Evolutionary conservation across 1,140 invertebrate genomes (phyloP).

Genomic region (Druon quercuslanigerum): DNA sequence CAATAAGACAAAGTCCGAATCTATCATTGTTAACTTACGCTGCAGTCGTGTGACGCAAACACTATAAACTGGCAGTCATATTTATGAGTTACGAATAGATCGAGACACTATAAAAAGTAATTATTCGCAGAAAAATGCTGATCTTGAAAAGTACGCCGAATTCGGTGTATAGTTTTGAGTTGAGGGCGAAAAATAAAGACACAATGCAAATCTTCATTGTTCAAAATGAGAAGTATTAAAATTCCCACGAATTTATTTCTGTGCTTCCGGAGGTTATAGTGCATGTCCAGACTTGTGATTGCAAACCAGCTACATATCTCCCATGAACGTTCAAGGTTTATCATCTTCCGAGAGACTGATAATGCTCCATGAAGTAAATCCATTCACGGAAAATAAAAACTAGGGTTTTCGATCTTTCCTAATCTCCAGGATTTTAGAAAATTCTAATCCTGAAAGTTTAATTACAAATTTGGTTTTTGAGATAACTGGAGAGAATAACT

Average conservation of each 20-base stretch:
- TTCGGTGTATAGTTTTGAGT: no score
- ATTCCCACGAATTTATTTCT: no score
- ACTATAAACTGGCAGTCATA: not conserved
- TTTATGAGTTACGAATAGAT: not conserved
- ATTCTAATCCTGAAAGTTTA: no score
- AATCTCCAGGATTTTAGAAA: no score
- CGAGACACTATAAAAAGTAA: slow-evolving; percentile 4
- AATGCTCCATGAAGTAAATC: not conserved
- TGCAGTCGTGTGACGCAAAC: not conserved
- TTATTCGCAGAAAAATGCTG: not conserved
- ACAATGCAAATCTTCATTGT: no score
- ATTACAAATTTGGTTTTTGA: no score
- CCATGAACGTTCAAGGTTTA: not conserved
- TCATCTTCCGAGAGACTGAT: not conserved
- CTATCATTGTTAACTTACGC: not conserved
- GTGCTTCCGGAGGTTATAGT: not conserved
- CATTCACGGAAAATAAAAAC: slow-evolving; percentile 5
- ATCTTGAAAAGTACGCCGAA: no score
- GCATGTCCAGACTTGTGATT: not conserved
- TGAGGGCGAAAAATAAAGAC: no score
- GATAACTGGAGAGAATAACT: no score
- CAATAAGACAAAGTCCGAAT: not conserved
- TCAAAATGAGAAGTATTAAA: no score
- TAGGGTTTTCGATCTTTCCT: not conserved
- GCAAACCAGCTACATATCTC: not conserved